Evolutionary conservation across 2,113 vertebrate species (phyloP).

Genomic region (Equus quagga): DNA sequence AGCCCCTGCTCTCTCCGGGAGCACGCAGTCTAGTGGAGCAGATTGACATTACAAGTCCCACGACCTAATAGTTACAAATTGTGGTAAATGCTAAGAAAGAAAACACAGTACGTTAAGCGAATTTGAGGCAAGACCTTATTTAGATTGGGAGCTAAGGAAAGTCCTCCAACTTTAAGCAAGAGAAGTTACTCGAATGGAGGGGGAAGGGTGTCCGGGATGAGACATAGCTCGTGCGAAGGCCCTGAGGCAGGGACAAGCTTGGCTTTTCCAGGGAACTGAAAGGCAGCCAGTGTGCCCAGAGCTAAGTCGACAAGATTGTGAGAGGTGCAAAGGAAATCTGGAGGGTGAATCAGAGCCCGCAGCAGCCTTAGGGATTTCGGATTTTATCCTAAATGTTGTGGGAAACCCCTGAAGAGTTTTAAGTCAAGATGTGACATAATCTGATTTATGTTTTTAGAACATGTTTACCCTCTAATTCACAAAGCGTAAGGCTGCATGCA

Average conservation of each 20-base stretch:
- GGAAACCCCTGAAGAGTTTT: background rate
- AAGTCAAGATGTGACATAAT: background rate
- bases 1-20: background rate
- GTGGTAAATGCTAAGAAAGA: background rate
- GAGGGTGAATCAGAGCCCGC: background rate
- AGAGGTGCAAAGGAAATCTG: background rate
- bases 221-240: background rate
- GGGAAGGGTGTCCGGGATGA: background rate
- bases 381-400: background rate
- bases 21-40: background rate
- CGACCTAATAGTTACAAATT: background rate
- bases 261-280: background rate
- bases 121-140: background rate
- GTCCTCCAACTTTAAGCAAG: background rate
- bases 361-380: background rate
- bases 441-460: slow-evolving; percentile 23
- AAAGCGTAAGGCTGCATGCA: background rate
- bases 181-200: background rate
- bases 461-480: slow-evolving; percentile 29
- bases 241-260: background rate
- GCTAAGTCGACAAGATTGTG: background rate
- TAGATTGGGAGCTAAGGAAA: background rate
- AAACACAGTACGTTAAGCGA: background rate
- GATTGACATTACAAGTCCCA: background rate
- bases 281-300: background rate